phyloP scores from a whole-genome alignment of 2,113 vertebrate species.

The Phalacrocorax pelagicus region DNA sequence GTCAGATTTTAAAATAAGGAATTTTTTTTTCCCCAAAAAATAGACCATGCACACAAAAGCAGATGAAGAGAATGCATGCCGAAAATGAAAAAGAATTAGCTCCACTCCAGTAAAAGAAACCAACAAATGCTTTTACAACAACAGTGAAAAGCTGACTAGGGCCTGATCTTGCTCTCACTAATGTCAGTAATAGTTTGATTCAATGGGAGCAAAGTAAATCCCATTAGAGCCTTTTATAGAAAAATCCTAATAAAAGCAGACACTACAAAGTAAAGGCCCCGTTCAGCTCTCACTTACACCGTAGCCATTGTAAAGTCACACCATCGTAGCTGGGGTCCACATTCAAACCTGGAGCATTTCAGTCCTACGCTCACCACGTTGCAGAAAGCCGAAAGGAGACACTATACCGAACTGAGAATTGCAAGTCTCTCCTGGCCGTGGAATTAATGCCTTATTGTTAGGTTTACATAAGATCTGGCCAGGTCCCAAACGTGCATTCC shows the following conservation, averaged over 20 bases:
- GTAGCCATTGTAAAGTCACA: not conserved
- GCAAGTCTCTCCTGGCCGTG: not conserved
- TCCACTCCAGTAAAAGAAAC: conserved; percentile 27
- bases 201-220: conserved; percentile 60
- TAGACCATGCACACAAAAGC: conserved; percentile 8
- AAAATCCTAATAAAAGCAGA: conserved; percentile 49
- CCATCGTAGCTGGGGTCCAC: not conserved
- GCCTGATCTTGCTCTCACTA: conserved; percentile 32
- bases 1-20: not conserved
- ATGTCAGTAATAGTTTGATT: conserved; percentile 47
- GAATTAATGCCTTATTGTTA: not conserved
- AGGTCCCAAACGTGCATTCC: not conserved
- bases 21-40: not conserved
- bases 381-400: not conserved
- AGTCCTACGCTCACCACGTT: not conserved
- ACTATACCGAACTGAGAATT: not conserved
- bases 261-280: conserved; percentile 10
- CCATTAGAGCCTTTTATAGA: conserved; percentile 39
- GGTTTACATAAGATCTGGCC: conserved; percentile 7
- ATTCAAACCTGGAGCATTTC: not conserved
- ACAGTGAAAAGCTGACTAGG: conserved; percentile 29
- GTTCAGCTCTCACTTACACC: not conserved
- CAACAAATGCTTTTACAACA: conserved; percentile 17
- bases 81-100: conserved; percentile 5
- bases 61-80: not conserved